Conservation (phyloP, 2,888 invertebrate species). For the Pristionchus japonicus region DNA sequence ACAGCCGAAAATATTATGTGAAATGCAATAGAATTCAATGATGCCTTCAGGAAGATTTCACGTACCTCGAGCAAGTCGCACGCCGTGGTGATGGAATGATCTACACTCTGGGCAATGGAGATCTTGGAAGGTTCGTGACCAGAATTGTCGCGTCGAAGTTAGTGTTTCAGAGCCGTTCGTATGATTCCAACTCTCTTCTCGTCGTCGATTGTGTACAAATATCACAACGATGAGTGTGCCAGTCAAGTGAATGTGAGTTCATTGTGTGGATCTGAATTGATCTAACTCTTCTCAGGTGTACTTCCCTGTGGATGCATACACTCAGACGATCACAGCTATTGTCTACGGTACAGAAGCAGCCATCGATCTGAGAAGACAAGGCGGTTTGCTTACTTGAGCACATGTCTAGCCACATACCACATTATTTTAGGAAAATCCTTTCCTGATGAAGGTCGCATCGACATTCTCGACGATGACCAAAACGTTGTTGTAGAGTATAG, state of each 20-base stretch:
- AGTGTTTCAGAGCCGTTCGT: not conserved
- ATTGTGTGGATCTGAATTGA: too few relatives aligned
- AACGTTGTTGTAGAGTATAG: not conserved
- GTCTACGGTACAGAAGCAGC: conserved; percentile 40
- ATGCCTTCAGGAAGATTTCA: not conserved
- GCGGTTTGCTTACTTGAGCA: not conserved
- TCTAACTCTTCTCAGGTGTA: conserved; percentile 38
- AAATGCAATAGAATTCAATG: not conserved
- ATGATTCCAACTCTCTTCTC: conserved; percentile 40
- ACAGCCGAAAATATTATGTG: too few relatives aligned
- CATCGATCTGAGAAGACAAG: not conserved
- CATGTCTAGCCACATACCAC: not conserved
- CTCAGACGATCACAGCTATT: conserved; percentile 58
- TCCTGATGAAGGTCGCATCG: not conserved
- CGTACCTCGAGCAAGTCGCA: not conserved
- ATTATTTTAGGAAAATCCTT: not conserved
- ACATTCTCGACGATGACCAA: not conserved
- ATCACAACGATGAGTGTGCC: not conserved
- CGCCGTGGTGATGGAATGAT: conserved; percentile 1
- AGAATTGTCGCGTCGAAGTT: too few relatives aligned
- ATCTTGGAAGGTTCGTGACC: not conserved
- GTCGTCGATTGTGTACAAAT: conserved; percentile 40
- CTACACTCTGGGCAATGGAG: not conserved
- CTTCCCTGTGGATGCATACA: conserved; percentile 65
- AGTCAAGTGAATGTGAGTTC: not conserved